Base-by-base conservation (phyloP, 2,113 vertebrate species). In the Epinephelus moara region DNA sequence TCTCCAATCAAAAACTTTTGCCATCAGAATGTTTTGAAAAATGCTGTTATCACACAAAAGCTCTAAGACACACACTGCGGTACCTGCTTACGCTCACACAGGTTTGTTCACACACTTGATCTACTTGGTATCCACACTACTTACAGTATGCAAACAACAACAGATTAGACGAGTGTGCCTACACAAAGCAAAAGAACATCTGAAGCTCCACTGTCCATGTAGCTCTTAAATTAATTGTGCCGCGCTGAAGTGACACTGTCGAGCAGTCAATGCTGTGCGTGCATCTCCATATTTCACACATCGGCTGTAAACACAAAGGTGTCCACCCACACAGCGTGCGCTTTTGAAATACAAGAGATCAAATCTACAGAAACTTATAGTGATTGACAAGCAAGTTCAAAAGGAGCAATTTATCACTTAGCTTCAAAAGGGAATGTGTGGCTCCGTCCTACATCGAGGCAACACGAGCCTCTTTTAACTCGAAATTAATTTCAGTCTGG, bases 321-420 rank as follows among this genome's bases (percentile, higher is more conserved):
- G 77, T 81, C 78, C 74, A 82, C 86, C 76, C 82, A 80, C 82
- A 69, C 83, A 73, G 56, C n/a, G 7, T 18, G 18, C 17, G 45
- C 78, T 82, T 89, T 80, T 85, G 81, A 92, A 87, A 91, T 66
- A 50, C 61, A 75, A 53, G 49, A 83, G 74, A 87, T 87, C 78
- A 75, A 75, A 90, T 88, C 81, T 81, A 67, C 52, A 75, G 63
- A 88, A 84, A 69, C 80, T 85, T 75, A 57, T 57, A 60, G 72
- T 91, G 87, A 94, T 76, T 89, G 88, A 89, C 85, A 88, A 67
- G 76, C 53, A 49, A 78, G 84, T 87, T 93, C 71, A 92, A 92
- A 94, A 72, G 53, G 5, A 82, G 53, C 61, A 70, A 75, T 93
- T 92, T 76, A 92, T 92, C 84, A 70, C 85, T 90, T 85, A 61